Evolutionary conservation across 2,888 invertebrate species (phyloP), one percentile per base, ranked within the genome.

Genomic region (Psococerastis gibbosa): DNA sequence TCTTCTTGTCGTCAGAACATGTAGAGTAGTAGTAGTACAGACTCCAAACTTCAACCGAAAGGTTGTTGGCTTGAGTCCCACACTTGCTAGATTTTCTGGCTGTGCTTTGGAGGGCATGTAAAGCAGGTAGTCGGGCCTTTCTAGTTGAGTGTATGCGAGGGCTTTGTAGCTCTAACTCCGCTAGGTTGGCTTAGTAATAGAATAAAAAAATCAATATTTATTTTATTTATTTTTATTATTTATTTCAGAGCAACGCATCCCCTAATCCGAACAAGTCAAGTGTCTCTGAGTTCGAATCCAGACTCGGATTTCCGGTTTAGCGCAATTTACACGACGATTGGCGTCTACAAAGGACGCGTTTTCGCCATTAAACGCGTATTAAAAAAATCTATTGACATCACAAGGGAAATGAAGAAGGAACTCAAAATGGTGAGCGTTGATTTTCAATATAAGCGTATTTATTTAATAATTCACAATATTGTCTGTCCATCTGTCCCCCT

Each of bases 281-380:
- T 87, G 42, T 91, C 89, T 1, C 67, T 91, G 48, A 85, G 82
- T 56, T 91, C 89, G n/a, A 88, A 88, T 62, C 83, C 83, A 0
- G 88, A 89, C 59, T 73, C 83, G 3, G 91, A 91, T 62, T 84
- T 84, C 58, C 75, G 88, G 20, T 87, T 85, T 60, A 84, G 85
- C 0, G 83, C 83, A 51, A 82, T 89, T 53, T 91, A 83, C 61
- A 88, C 91, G 0, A 82, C 84, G 55, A 81, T 92, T 33, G 91
- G 88, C 6, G 71, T 87, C 49, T 92, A 88, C 63, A 79, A 81
- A 54, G 88, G 88, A 1, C 71, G 85, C 43, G 71, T 89, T 45
- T 79, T 89, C 47, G 83, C 92, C 6, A 75, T 92, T 43, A 88
- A 89, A 56, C 76, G 79, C 49, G 77, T 92, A 13, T 69, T 78